phyloP scores from a whole-genome alignment of 2,113 vertebrate species.

The Pygoscelis adeliae region DNA sequence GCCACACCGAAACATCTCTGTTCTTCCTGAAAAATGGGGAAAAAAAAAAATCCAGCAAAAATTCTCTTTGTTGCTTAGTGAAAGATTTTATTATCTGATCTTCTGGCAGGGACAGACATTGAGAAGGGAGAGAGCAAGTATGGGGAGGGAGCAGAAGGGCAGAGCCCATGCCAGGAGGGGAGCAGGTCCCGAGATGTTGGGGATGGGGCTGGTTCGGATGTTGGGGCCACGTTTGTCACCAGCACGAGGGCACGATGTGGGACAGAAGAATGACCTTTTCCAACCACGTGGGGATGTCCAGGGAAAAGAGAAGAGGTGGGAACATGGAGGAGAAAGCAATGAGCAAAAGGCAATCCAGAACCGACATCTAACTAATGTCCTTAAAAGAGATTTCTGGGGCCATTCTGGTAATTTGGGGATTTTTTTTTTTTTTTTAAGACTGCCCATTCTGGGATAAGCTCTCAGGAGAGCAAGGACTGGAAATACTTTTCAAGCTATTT shows the following conservation, averaged over 20 bases:
- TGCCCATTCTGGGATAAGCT: constrained; percentile 10
- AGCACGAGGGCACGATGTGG: not conserved
- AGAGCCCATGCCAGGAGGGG: not conserved
- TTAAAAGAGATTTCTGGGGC: constrained; percentile 20
- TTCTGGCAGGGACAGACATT: not conserved
- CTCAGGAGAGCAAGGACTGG: constrained; percentile 20
- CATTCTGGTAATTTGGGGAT: not conserved
- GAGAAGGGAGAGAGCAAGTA: not conserved
- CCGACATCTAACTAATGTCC: not conserved
- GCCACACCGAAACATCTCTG: not conserved
- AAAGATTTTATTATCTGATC: not conserved
- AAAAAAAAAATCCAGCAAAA: not conserved
- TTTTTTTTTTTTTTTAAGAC: not conserved
- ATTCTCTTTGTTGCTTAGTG: not conserved
- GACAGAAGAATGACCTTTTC: not conserved
- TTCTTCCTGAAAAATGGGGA: not conserved
- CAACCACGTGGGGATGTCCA: not conserved
- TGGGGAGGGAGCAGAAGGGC: not conserved
- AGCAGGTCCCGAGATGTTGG: rapidly evolving
- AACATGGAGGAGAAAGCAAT: not conserved
- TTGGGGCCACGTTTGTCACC: not conserved
- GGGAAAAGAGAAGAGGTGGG: not conserved
- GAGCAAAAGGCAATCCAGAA: not conserved
- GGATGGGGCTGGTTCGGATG: not conserved
- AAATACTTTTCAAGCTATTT: constrained; percentile 49